phyloP scores from a whole-genome alignment of 2,888 invertebrate genomes.

The Drosophila falleni region DNA sequence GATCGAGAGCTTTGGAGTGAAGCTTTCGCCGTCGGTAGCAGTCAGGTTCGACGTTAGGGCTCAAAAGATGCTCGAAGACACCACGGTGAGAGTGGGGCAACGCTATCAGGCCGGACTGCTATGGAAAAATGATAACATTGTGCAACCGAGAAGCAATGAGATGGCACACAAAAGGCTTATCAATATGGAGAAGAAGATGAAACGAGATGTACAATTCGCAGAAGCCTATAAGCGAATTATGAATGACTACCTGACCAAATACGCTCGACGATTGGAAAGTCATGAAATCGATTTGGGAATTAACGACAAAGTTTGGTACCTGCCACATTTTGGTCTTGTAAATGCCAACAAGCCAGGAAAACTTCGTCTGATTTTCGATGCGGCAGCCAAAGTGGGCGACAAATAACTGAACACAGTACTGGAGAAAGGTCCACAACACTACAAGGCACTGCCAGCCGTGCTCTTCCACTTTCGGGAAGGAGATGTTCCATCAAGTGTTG shows the following conservation, averaged over 20 bases:
- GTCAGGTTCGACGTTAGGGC: background rate
- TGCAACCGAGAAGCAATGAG: background rate
- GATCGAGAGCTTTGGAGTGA: too few relatives aligned
- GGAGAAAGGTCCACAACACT: too few relatives aligned
- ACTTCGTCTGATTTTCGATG: too few relatives aligned
- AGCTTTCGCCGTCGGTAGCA: too few relatives aligned
- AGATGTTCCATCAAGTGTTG: conserved; percentile 2
- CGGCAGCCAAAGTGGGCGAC: too few relatives aligned
- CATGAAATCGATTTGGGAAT: background rate
- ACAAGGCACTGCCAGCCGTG: too few relatives aligned
- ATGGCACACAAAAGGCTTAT: conserved; percentile 13
- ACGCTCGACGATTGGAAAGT: background rate
- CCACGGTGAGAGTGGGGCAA: background rate
- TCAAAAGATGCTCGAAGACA: conserved; percentile 1
- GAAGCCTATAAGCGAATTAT: conserved; percentile 2
- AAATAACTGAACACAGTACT: too few relatives aligned
- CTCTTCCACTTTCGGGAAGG: background rate
- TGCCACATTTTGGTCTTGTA: background rate
- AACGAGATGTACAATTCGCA: conserved; percentile 4
- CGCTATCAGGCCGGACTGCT: conserved; percentile 10
- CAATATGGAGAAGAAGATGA: conserved; percentile 9
- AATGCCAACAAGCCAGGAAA: background rate
- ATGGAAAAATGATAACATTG: conserved; percentile 2
- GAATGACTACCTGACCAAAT: background rate
- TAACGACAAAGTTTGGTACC: background rate